Base-by-base conservation (phyloP, 2,888 invertebrate species). In the Luperina nickerlii region DNA sequence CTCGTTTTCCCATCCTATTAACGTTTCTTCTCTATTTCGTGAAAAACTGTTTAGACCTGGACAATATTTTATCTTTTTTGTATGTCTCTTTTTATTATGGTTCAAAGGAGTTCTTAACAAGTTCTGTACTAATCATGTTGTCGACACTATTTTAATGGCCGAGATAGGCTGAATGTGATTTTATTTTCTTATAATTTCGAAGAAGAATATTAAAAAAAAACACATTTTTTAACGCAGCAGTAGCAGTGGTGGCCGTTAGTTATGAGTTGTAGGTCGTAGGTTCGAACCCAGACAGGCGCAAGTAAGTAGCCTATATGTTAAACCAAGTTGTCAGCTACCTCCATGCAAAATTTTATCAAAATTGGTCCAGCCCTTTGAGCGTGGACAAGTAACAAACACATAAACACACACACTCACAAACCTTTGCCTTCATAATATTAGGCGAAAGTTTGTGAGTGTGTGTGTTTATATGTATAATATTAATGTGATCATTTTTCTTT, bases 1-100 rank as follows among this genome's bases (percentile, higher is more conserved):
- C 76, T 60, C 73, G 69, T 83, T 86, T 83, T 82, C 75, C 74
- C 32, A 75, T 83, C 83, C 87, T 79, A 74, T 80, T 87, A 80
- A 71, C 60, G 63, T 87, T 87, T 75, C 71, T 57, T 85, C 63
- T 82, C 20, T 78, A 48, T 74, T 72, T 68, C 74, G 48, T 45
- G 66, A 74, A 45, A 81, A 84, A 84, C 85, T 79, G 65, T 63
- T 73, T 48, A 65, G 67, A 69, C 57, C 75, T 54, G 62, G 54
- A 69, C 65, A 65, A 69, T 63, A 48, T 83, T 82, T 86, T 72
- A 18, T 74, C 42, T 74, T 69, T 76, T 67, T 76, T 80, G 38
- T 75, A 65, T 65, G 27, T 69, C 38, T 60, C 45, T 75, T 84
- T 82, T 57, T 57, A n/a, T 11, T 72, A 70, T 63, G 54, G 15